Conservation (phyloP, 2,888 invertebrate genomes). For the Amphipoea oculea region DNA sequence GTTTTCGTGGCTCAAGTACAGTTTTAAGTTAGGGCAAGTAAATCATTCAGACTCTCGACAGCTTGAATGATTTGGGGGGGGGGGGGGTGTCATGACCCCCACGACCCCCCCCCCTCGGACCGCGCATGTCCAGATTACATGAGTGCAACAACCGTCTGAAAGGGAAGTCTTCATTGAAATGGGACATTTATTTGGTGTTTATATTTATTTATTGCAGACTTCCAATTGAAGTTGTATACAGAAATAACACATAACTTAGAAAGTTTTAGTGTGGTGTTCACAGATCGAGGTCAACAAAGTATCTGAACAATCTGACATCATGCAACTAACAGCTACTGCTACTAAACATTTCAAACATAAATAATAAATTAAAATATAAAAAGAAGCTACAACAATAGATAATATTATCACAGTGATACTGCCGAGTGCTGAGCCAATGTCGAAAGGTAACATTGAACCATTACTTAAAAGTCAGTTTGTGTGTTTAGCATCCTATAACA, state of each 20-base stretch:
- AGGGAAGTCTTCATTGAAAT: background rate
- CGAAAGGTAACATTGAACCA: background rate
- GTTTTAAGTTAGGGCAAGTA: too few species aligned
- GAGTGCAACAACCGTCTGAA: too few species aligned
- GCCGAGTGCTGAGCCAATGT: too few species aligned
- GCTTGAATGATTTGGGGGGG: too few species aligned
- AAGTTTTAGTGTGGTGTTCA: background rate
- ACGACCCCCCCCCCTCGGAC: too few species aligned
- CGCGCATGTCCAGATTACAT: too few species aligned
- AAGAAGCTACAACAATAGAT: slow-evolving; percentile 63
- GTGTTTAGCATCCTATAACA: slow-evolving; percentile 36
- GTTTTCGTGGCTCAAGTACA: too few species aligned
- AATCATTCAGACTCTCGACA: too few species aligned
- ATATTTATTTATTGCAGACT: slow-evolving; percentile 7
- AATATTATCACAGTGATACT: slow-evolving; percentile 75
- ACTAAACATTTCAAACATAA: slow-evolving; percentile 46
- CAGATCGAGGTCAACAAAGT: background rate
- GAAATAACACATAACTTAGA: background rate
- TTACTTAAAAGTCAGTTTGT: slow-evolving; percentile 62
- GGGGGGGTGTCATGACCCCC: too few species aligned
- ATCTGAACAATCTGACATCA: background rate
- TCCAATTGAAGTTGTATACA: background rate
- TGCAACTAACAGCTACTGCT: slow-evolving; percentile 29
- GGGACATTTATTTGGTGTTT: background rate
- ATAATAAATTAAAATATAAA: slow-evolving; percentile 62